A percentile compares a stretch with the other conserved stretches of the same genome.
These are phyloP conservation scores for Triplophysa bombifrons DNA, from an alignment of 2,797 vertebrate genomes.

Conservation along the genomic window DNA sequence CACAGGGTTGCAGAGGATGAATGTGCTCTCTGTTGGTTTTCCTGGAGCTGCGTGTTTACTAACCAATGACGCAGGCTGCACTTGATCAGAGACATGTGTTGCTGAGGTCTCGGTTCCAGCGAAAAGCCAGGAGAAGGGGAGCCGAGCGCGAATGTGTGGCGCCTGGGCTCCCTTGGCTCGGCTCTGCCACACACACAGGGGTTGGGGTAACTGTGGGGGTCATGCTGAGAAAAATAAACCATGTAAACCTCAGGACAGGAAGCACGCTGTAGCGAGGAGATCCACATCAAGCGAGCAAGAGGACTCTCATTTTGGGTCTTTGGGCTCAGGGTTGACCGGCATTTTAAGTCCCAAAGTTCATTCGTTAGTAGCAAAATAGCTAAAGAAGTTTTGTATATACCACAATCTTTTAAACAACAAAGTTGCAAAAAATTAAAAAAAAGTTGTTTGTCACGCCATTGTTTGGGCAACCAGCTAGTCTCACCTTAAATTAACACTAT, in stretches of 20 bases:
- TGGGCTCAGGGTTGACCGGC: background rate
- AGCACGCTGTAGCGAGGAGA: conserved; percentile 58
- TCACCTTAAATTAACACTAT: background rate
- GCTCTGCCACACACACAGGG: conserved; percentile 47
- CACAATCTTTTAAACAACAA: background rate
- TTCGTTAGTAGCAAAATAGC: background rate
- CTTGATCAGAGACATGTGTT: conserved; percentile 85
- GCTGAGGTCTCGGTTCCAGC: conserved; percentile 74
- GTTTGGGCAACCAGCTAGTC: background rate
- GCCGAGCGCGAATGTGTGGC: conserved; percentile 66
- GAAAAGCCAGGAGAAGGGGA: conserved; percentile 68
- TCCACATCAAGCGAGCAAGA: conserved; percentile 59
- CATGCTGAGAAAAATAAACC: conserved; percentile 64
- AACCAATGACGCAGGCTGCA: conserved; percentile 83
- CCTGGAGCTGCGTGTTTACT: conserved; percentile 83
- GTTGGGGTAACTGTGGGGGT: conserved; percentile 51
- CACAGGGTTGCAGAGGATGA: conserved; percentile 81
- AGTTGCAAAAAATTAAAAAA: background rate
- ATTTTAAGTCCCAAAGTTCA: background rate
- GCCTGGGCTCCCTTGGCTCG: conserved; percentile 62
- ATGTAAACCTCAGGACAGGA: conserved; percentile 67
- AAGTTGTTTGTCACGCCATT: background rate
- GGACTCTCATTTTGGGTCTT: conserved; percentile 26
- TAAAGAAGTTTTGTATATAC: background rate
- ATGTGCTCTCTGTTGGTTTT: conserved; percentile 85